Evolutionary conservation across 2,888 invertebrate genomes (phyloP), one percentile per base, ranked within the genome.

Genomic region (Orchesellides sinensis): DNA sequence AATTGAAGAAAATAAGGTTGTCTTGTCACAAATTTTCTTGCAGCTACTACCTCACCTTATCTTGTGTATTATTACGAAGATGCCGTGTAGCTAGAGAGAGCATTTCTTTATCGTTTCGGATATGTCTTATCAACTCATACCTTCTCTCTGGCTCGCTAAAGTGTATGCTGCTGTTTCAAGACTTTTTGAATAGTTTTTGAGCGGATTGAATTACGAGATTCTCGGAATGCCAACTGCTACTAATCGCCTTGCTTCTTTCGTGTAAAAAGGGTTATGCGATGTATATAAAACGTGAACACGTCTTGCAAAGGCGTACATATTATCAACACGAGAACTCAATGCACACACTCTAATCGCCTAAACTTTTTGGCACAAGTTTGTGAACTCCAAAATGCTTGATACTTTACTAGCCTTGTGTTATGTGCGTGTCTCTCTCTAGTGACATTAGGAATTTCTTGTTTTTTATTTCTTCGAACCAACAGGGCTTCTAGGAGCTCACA

Each of bases 201-300:
- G 29, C 0, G 45, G 59, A 72, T 59, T 72, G 72, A 72, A 72
- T 72, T 72, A 72, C 27, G 54, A 59, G 59, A 72, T 72, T 72
- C 59, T 72, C 27, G 72, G 56, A 72, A 72, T 72, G 72, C 72
- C 72, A 72, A 70, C 70, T 70, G 70, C 56, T 45, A 54, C 66
- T 66, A 66, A 66, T 45, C 45, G 63, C 25, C 25, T 27, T 10
- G 45, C 19, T 25, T 25, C 25, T 14, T 14, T 56, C 25, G n/a
- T n/a, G n/a, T n/a, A n/a, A n/a, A n/a, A n/a, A n/a, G n/a, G n/a
- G n/a, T n/a, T n/a, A n/a, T n/a, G n/a, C n/a, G n/a, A n/a, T n/a
- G n/a, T n/a, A n/a, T n/a, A n/a, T n/a, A n/a, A n/a, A n/a, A n/a
- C n/a, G n/a, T n/a, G n/a, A n/a, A n/a, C n/a, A n/a, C n/a, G n/a